A percentile compares a stretch with the other conserved stretches of the same genome.
These are phyloP conservation scores for Drosophila tani DNA, from an alignment of 1,140 invertebrate species.

Conservation along the genomic window DNA sequence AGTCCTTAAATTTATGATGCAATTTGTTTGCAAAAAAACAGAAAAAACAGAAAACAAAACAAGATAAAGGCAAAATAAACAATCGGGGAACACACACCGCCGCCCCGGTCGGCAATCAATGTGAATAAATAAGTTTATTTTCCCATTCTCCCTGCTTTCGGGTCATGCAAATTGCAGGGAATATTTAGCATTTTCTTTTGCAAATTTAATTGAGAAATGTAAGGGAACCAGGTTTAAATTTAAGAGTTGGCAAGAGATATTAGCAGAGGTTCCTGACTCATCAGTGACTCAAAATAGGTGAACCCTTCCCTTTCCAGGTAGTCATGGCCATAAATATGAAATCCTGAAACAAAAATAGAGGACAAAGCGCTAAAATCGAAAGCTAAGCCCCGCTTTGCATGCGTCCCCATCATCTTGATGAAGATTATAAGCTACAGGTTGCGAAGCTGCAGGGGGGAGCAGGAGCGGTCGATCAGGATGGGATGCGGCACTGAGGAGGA, in stretches of 20 bases:
- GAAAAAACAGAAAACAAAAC: background rate
- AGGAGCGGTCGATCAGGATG: background rate
- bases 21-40: constrained; percentile 33
- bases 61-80: constrained; percentile 16
- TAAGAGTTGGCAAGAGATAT: background rate
- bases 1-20: constrained; percentile 60
- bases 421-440: constrained; percentile 14
- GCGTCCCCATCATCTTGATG: constrained; percentile 4
- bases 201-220: background rate
- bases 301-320: constrained; percentile 15
- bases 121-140: background rate
- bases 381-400: constrained; percentile 27
- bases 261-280: background rate
- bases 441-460: background rate
- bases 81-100: constrained; percentile 9
- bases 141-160: background rate
- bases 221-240: background rate
- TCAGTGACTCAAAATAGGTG: constrained; percentile 19
- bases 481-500: background rate
- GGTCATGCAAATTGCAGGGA: constrained; percentile 8
- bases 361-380: constrained; percentile 17
- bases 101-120: background rate
- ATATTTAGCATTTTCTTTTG: background rate
- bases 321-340: constrained; percentile 4
- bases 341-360: constrained; percentile 1